Evolutionary conservation across 2,888 invertebrate species (phyloP).

Genomic region (Dasypogon diadema): DNA sequence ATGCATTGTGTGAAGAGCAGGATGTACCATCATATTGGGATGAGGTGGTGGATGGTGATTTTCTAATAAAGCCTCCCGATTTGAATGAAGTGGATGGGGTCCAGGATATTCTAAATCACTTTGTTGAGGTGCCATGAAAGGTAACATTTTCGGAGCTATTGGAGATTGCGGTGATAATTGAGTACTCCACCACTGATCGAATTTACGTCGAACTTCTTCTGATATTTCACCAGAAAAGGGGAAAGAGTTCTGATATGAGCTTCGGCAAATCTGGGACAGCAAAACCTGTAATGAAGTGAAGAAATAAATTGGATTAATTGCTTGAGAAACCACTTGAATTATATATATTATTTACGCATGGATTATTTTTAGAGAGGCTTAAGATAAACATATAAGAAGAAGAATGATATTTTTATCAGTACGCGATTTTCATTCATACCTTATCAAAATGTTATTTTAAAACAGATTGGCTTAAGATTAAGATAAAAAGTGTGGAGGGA

Average conservation of each 20-base stretch:
- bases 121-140: conserved; percentile 65
- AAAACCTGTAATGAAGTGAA: conserved; percentile 74
- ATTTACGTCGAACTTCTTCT: conserved; percentile 87
- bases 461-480: conserved; percentile 33
- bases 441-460: background rate
- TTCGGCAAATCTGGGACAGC: conserved; percentile 85
- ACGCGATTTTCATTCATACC: background rate
- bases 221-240: conserved; percentile 79
- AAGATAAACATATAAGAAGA: background rate
- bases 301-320: background rate
- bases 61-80: conserved; percentile 56
- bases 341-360: background rate
- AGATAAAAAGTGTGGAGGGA: background rate
- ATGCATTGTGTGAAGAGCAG: conserved; percentile 81
- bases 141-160: conserved; percentile 70
- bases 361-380: conserved; percentile 19
- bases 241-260: conserved; percentile 76
- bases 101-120: conserved; percentile 66
- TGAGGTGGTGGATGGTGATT: conserved; percentile 61
- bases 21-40: conserved; percentile 72
- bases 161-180: conserved; percentile 76
- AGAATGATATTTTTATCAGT: conserved; percentile 20
- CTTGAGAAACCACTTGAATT: background rate
- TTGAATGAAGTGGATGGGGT: conserved; percentile 68
- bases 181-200: conserved; percentile 91